A percentile compares a stretch with the other conserved stretches of the same genome.
phyloP scores from a whole-genome alignment of 2,797 vertebrate species.

The Acipenser ruthenus region DNA sequence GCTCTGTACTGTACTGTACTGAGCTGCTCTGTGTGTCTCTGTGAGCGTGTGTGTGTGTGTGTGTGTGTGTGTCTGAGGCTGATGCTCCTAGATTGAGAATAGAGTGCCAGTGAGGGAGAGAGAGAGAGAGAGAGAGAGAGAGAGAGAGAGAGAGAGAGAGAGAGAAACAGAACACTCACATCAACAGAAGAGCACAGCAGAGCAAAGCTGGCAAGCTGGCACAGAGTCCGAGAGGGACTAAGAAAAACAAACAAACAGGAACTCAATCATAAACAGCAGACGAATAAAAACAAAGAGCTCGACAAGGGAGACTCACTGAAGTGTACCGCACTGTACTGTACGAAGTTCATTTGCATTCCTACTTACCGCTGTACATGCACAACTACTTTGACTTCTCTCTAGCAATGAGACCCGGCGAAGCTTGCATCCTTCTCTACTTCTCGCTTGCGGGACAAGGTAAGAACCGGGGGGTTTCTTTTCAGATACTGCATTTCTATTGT shows the following conservation, averaged over 20 bases:
- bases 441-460: slow-evolving; percentile 58
- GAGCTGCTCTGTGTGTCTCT: slow-evolving; percentile 30
- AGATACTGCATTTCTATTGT: too few relatives aligned
- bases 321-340: slow-evolving; percentile 30
- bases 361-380: slow-evolving; percentile 32
- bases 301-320: slow-evolving; percentile 39
- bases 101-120: slow-evolving; percentile 30
- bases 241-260: slow-evolving; percentile 31
- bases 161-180: slow-evolving; percentile 27
- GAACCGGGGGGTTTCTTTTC: slow-evolving; percentile 20
- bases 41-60: neutral
- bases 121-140: slow-evolving; percentile 12
- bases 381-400: slow-evolving; percentile 14
- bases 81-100: slow-evolving; percentile 45
- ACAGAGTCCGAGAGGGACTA: slow-evolving; percentile 23
- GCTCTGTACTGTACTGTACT: slow-evolving; percentile 30
- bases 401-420: slow-evolving; percentile 47
- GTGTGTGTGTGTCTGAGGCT: slow-evolving; percentile 22
- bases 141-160: slow-evolving; percentile 10
- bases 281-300: slow-evolving; percentile 23
- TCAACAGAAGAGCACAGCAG: slow-evolving; percentile 47
- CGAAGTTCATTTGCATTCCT: slow-evolving; percentile 24
- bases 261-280: neutral
- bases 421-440: slow-evolving; percentile 47
- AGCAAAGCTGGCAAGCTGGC: slow-evolving; percentile 33